Percentiles rank a stretch among this genome's conserved stretches.
phyloP scores from a whole-genome alignment of 1,140 invertebrate species.

The Caenorhabditis tropicalis region DNA sequence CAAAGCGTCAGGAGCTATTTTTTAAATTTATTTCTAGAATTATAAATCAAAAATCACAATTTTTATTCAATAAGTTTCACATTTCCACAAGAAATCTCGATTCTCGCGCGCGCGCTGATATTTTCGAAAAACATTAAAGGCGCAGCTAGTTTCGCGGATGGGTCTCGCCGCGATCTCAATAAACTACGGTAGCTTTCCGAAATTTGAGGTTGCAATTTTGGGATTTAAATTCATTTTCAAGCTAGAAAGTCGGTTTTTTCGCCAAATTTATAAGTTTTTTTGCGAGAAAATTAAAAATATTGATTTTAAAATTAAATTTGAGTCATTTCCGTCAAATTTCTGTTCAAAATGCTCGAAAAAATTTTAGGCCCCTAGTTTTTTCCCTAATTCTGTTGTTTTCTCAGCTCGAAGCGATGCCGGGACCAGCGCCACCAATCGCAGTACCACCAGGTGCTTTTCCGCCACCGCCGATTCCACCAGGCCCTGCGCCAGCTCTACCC shows the following conservation, averaged over 20 bases:
- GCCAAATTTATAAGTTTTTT: not conserved
- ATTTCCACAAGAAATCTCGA: no score
- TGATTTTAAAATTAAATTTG: not conserved
- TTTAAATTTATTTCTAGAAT: no score
- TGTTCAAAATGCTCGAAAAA: not conserved
- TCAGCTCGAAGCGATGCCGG: not conserved
- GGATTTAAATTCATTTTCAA: no score
- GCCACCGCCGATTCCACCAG: constrained; percentile 13
- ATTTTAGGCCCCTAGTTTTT: not conserved
- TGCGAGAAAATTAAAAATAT: no score
- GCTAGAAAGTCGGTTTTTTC: not conserved
- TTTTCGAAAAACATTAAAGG: not conserved
- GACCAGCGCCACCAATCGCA: not conserved
- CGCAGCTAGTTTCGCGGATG: not conserved
- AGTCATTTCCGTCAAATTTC: not conserved
- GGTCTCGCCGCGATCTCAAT: not conserved
- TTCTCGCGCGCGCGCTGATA: no score
- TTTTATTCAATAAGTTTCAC: no score
- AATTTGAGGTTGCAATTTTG: not conserved
- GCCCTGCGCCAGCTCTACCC: not conserved
- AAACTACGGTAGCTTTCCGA: not conserved
- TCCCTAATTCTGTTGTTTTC: not conserved
- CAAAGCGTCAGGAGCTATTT: no score
- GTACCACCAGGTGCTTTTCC: not conserved
- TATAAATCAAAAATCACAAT: no score